A percentile compares a stretch with the other conserved stretches of the same genome.
Evolutionary conservation across 2,113 vertebrate species (phyloP).

Genomic region (Pyrgilauda ruficollis): DNA sequence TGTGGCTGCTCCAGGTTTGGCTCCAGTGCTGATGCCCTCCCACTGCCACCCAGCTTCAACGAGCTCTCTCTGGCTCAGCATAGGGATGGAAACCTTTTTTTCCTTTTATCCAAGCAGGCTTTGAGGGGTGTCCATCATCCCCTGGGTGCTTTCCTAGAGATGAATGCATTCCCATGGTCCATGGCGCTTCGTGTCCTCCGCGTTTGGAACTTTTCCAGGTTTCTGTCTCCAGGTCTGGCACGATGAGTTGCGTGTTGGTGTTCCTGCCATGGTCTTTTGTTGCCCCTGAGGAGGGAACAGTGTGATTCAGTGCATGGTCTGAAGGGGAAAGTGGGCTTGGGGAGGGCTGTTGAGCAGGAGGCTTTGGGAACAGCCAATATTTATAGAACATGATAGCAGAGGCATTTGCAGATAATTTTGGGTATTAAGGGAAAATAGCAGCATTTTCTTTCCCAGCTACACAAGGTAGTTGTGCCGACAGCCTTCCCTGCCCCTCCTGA

Average conservation of each 20-base stretch:
- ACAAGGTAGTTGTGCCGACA: not conserved
- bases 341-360: no score
- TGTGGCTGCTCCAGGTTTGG: not conserved
- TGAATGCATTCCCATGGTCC: rapidly evolving
- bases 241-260: not conserved
- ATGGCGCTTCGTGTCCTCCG: rapidly evolving
- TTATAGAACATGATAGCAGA: not conserved
- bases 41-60: not conserved
- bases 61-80: not conserved
- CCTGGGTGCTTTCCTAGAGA: not conserved
- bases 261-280: rapidly evolving
- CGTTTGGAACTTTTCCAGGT: not conserved
- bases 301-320: not conserved
- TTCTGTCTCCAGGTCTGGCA: not conserved
- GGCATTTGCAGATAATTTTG: not conserved
- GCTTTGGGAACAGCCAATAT: not conserved
- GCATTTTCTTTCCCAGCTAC: not conserved
- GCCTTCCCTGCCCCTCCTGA: not conserved
- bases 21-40: not conserved
- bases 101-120: not conserved
- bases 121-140: not conserved
- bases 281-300: not conserved
- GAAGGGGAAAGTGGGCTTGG: not conserved
- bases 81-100: not conserved
- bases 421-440: not conserved